Evolutionary conservation across 2,113 vertebrate species (phyloP).

Genomic region (Camelus bactrianus): DNA sequence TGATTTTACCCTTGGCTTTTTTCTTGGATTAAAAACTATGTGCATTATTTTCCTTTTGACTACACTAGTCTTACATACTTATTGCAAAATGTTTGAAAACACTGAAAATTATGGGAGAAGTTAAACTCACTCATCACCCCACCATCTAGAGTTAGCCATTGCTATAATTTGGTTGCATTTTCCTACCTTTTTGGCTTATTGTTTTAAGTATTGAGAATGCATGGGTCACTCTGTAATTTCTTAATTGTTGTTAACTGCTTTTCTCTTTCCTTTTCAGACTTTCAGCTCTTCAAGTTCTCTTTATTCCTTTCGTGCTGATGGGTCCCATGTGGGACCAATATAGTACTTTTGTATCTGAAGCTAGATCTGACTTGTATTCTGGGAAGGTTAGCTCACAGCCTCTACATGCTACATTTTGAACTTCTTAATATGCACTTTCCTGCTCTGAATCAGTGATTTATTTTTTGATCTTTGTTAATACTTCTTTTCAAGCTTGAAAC

Average conservation of each 20-base stretch:
- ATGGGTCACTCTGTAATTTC: neutral
- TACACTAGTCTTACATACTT: neutral
- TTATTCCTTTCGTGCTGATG: conserved; percentile 46
- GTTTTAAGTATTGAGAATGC: conserved; percentile 6
- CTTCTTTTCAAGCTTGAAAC: conserved; percentile 73
- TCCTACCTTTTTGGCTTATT: conserved; percentile 24
- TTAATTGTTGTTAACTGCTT: neutral
- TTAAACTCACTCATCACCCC: conserved; percentile 7
- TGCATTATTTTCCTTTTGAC: conserved; percentile 22
- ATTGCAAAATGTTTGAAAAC: conserved; percentile 11
- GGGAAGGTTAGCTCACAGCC: conserved; percentile 61
- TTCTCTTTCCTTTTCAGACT: conserved; percentile 13
- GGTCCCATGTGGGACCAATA: neutral
- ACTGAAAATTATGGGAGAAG: conserved; percentile 30
- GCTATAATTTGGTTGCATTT: conserved; percentile 16
- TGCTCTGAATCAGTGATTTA: conserved; percentile 76
- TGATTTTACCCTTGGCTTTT: neutral
- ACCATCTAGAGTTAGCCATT: neutral
- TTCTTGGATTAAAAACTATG: neutral
- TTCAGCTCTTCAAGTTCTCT: neutral
- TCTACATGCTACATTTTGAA: conserved; percentile 67
- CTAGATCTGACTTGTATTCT: conserved; percentile 58
- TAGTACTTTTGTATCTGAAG: conserved; percentile 14
- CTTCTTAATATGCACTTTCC: conserved; percentile 73
- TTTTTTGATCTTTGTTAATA: conserved; percentile 78